Evolutionary conservation across 2,113 vertebrate genomes (phyloP), one percentile per base, ranked within the genome.

Genomic region (Cyprinodon variegatus): DNA sequence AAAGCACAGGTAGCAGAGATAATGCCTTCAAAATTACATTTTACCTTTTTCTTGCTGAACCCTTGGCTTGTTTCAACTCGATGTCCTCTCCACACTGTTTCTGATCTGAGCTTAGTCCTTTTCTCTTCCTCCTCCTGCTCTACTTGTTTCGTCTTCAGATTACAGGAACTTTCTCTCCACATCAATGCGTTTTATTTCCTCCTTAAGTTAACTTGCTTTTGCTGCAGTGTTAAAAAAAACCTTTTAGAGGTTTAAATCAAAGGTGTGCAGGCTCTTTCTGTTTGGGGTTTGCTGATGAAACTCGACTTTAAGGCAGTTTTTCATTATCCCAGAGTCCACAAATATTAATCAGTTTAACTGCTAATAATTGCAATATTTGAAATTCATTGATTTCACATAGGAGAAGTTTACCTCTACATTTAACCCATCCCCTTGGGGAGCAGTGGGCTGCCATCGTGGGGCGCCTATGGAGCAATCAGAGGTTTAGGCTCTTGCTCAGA

Each of bases 161-260:
- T 62, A 22, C 81, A 81, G 72, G 78, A 86, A 82, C 65, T 64
- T 40, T 57, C 8, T 69, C 17, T 71, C 0, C 57, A 66, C 50
- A 15, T 75, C 38, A n/a, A 22, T 77, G 66, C 3, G 3, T 39
- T 12, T 45, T 29, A 57, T 41, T 78, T 78, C 70, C 64, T 39
- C 61, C 59, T 17, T 71, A 14, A 41, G 11, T 39, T 62, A 20
- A 11, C 5, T 12, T 38, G 61, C 37, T 39, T 22, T 62, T 38
- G 1, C 15, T 45, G 1, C 41, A 46, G 4, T 29, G 37, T 4
- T 22, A 46, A 1, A 11, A 3, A 4, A 3, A 41, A 39, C 22
- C 11, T 1, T 13, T 13, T 45, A 20, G 40, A 20, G 64, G 4
- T 22, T 17, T 29, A 4, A 13, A 45, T 66, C 39, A 2, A 17